Percentiles rank a stretch among this genome's conserved stretches.
phyloP scores from a whole-genome alignment of 2,113 vertebrate species.

The Myodes glareolus region DNA sequence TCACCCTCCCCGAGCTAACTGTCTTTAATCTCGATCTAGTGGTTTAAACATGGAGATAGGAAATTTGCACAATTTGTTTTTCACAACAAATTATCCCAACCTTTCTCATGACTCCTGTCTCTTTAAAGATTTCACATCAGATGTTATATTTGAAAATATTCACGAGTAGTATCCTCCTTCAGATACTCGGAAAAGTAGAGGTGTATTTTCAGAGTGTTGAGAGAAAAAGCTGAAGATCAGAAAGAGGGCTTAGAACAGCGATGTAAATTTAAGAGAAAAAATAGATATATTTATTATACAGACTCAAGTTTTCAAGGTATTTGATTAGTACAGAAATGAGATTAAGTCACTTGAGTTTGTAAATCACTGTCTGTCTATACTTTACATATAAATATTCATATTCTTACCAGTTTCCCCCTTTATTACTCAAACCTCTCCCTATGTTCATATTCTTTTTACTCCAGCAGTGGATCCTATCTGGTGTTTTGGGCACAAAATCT shows the following conservation, averaged over 20 bases:
- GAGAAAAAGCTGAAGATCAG: too few relatives aligned
- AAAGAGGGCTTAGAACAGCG: background rate
- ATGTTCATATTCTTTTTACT: background rate
- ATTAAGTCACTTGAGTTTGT: background rate
- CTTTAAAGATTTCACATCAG: background rate
- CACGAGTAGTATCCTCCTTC: background rate
- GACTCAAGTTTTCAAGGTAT: background rate
- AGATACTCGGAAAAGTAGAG: background rate
- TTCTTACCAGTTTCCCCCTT: background rate
- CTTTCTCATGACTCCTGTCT: background rate
- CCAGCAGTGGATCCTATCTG: background rate
- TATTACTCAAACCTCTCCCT: background rate
- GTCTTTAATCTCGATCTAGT: background rate
- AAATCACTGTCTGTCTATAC: background rate
- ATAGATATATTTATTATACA: background rate
- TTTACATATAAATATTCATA: background rate
- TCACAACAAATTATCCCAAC: background rate
- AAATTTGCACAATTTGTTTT: background rate
- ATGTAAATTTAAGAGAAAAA: background rate
- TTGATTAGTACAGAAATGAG: background rate
- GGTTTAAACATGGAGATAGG: too few relatives aligned
- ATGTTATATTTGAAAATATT: background rate
- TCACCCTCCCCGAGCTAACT: too few relatives aligned
- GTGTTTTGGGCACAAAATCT: background rate
- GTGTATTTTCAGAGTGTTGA: background rate